Evolutionary conservation across 2,888 invertebrate species (phyloP).

Genomic region (Lampropteryx suffumata): DNA sequence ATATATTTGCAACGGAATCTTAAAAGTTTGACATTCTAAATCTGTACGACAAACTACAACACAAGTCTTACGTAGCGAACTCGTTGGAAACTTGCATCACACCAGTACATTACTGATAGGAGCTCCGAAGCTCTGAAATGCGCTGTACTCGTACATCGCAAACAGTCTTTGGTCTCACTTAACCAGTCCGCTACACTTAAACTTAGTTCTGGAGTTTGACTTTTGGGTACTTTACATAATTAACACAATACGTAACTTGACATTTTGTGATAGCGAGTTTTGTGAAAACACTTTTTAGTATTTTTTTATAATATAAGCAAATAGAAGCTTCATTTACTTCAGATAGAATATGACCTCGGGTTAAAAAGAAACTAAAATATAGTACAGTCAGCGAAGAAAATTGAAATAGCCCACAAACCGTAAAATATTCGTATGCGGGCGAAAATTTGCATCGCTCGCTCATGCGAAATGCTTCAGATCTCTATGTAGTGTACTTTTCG

Average conservation of each 20-base stretch:
- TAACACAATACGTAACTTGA: conserved; percentile 15
- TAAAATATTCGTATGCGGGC: conserved; percentile 38
- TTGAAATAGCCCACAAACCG: conserved; percentile 36
- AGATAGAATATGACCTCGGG: conserved; percentile 1
- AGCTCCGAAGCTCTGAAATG: neutral
- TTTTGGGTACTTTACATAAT: conserved; percentile 18
- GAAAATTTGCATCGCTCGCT: conserved; percentile 38
- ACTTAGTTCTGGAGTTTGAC: conserved; percentile 19
- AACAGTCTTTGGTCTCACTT: conserved; percentile 18
- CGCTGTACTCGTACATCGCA: conserved; percentile 17
- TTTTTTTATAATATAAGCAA: too few species aligned
- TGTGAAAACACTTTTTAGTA: neutral
- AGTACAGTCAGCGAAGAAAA: conserved; percentile 28
- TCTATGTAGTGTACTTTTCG: conserved; percentile 24
- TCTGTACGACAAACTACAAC: conserved; percentile 2
- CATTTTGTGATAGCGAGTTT: conserved; percentile 7
- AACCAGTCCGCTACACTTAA: conserved; percentile 14
- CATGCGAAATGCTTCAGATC: conserved; percentile 39
- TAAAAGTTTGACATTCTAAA: conserved; percentile 10
- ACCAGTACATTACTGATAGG: neutral
- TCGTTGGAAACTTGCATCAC: conserved; percentile 1
- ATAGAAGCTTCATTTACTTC: too few species aligned
- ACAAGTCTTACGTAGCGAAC: neutral
- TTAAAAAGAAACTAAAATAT: conserved; percentile 2
- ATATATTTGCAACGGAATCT: conserved; percentile 2